Percentiles rank a stretch among this genome's conserved stretches.
phyloP scores from a whole-genome alignment of 2,113 vertebrate species.

The Anguilla japonica region DNA sequence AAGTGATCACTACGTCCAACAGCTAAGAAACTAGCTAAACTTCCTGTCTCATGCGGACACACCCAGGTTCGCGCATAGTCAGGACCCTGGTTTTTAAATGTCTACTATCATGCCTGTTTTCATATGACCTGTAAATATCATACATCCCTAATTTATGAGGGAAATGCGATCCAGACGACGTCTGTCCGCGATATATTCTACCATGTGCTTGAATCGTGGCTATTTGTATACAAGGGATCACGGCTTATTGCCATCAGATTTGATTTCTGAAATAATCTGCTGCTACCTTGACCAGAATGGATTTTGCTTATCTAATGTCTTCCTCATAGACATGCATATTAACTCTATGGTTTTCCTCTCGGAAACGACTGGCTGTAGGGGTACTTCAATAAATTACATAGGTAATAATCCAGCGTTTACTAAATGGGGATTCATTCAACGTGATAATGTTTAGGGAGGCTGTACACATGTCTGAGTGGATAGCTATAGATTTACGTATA shows the following conservation, averaged over 20 bases:
- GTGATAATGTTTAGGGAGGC: no score
- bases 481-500: no score
- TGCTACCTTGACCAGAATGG: no score
- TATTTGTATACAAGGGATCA: background rate
- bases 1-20: conserved; percentile 7
- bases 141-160: background rate
- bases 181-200: background rate
- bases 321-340: no score
- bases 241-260: background rate
- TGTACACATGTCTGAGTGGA: no score
- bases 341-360: no score
- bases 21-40: conserved; percentile 21
- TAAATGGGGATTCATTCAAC: no score
- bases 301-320: no score
- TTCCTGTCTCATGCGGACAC: conserved; percentile 37
- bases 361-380: no score
- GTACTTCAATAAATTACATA: no score
- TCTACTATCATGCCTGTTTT: conserved; percentile 24
- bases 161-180: background rate
- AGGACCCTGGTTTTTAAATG: conserved; percentile 23
- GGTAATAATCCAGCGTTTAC: no score
- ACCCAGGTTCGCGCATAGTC: conserved; percentile 22
- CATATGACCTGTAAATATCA: background rate
- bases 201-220: background rate
- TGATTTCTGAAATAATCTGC: background rate